Percentiles rank a stretch among this genome's conserved stretches.
Conservation (phyloP, 2,113 vertebrate genomes). For the Oreochromis aureus region DNA sequence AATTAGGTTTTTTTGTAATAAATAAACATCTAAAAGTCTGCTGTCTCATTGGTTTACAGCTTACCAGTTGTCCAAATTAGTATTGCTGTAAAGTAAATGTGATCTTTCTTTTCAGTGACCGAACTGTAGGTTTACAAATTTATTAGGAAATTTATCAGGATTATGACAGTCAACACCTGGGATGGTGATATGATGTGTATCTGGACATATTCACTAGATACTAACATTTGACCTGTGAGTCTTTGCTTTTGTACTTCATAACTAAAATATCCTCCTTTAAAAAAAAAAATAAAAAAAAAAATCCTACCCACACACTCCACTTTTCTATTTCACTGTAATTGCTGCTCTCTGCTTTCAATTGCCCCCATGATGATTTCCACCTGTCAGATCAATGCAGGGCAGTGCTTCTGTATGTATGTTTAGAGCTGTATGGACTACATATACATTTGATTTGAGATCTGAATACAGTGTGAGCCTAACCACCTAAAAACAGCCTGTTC, state of each 20-base stretch:
- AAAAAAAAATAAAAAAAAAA: too few species aligned
- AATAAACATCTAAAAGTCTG: neutral
- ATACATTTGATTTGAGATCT: neutral
- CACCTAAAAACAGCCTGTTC: neutral
- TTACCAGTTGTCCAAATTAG: neutral
- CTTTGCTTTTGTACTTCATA: neutral
- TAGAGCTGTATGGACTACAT: neutral
- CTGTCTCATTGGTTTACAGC: neutral
- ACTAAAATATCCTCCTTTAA: neutral
- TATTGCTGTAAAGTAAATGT: neutral
- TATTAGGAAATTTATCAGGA: neutral
- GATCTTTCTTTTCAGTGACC: neutral
- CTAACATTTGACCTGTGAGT: neutral
- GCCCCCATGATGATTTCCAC: neutral
- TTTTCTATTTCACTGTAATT: neutral
- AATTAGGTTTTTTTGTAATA: accelerated
- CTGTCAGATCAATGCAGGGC: neutral
- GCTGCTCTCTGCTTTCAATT: neutral
- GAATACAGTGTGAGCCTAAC: neutral
- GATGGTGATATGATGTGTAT: neutral
- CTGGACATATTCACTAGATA: neutral
- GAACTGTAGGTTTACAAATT: neutral
- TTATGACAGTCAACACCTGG: neutral
- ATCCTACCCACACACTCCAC: neutral
- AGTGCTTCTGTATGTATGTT: neutral